Base-by-base conservation (phyloP, 2,888 invertebrate species). In the Orthosia incerta region DNA sequence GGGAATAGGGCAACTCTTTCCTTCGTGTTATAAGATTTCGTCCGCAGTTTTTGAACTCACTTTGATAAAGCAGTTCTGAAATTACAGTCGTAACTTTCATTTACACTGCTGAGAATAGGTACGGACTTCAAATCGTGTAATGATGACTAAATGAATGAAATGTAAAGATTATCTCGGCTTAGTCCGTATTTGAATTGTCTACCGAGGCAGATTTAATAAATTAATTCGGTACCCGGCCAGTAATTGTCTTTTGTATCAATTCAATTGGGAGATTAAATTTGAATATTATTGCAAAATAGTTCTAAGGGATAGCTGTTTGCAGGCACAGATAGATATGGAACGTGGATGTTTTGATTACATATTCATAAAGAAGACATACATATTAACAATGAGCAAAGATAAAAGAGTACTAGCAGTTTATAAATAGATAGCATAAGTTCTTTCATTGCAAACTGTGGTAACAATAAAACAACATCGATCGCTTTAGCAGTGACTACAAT, bases 231-330 rank as follows among this genome's bases (percentile, higher is more conserved):
- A 83, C 87, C 86, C 82, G 78, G 80, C 80, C 86, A 86, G 87
- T 91, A 90, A 92, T 90, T 91, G 89, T 88, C 89, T 89, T 91
- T 90, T 90, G 89, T 91, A 89, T 89, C 88, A 89, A 89, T 88
- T 89, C 83, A 86, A 88, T 89, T 89, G 82, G 76, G 75, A 79
- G 83, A 89, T 88, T 88, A 82, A 85, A 90, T 89, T 87, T 87
- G 85, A 88, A 88, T 90, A 88, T 86, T 86, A 85, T 87, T 83
- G 78, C 75, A 74, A 82, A 74, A 85, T 81, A 82, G 84, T 80
- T 82, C 66, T 71, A 64, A 65, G 48, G 53, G 46, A 74, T 68
- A 61, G 64, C 59, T 76, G 72, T 74, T 66, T 66, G n/a, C n/a
- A n/a, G 18, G 13, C 50, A 50, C 48, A 68, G 75, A 83, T 76